phyloP scores from a whole-genome alignment of 1,140 invertebrate genomes.

The Venturia canescens region DNA sequence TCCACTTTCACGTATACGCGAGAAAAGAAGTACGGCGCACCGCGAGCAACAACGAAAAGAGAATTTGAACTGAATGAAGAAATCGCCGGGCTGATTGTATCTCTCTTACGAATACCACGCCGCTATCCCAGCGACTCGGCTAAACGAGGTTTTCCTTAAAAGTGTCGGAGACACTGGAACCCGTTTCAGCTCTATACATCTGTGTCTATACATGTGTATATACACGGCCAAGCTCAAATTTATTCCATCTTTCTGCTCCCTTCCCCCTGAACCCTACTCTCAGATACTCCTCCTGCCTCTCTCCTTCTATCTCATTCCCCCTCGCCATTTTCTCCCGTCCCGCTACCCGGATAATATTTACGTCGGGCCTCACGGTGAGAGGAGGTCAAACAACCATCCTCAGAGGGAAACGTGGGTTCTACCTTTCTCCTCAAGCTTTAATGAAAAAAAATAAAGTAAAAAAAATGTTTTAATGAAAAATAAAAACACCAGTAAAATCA shows the following conservation, averaged over 20 bases:
- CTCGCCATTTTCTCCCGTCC: conserved; percentile 40
- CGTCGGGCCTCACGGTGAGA: conserved; percentile 55
- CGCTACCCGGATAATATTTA: conserved; percentile 58
- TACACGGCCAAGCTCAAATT: conserved; percentile 49
- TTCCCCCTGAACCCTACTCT: conserved; percentile 28
- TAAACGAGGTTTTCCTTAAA: conserved; percentile 47
- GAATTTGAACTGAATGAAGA: conserved; percentile 45
- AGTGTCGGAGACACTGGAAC: conserved; percentile 46
- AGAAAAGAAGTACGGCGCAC: conserved; percentile 29
- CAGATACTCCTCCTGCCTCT: neutral
- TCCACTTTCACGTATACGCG: neutral
- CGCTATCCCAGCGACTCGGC: conserved; percentile 16
- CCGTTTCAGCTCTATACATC: conserved; percentile 27
- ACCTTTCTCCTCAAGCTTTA: conserved; percentile 24
- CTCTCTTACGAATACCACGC: conserved; percentile 41
- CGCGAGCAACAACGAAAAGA: conserved; percentile 13
- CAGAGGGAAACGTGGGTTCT: conserved; percentile 36
- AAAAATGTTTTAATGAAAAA: conserved; percentile 21
- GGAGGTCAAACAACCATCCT: conserved; percentile 61
- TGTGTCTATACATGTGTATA: neutral
- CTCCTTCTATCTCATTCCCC: conserved; percentile 7
- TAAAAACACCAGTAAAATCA: conserved; percentile 4
- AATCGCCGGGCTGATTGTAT: conserved; percentile 44
- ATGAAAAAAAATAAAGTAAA: conserved; percentile 22
- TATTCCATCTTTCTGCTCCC: conserved; percentile 52